Evolutionary conservation across 2,797 vertebrate genomes (phyloP), one percentile per base, ranked within the genome.

Genomic region (Argya squamiceps): DNA sequence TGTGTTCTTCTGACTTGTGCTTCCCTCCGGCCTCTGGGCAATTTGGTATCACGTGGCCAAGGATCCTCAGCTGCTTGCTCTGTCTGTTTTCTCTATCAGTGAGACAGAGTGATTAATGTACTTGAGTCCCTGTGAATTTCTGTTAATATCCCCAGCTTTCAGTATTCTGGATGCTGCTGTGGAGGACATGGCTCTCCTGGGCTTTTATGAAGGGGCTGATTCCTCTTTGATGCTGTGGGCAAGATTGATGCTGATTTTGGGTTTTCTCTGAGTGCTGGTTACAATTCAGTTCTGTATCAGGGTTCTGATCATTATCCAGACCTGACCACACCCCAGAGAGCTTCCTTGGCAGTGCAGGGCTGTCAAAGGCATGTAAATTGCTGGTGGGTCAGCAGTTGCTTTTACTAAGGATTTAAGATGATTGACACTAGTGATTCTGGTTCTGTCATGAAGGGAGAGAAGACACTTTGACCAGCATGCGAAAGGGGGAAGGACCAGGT

Each of bases 11-110:
- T 46, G 36, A 39, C 47, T 84, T 64, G n/a, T 78, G 52, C 56
- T 84, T 79, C 49, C 34, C 11, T 84, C 14, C 34, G 60, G 41
- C 47, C 84, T 92, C 52, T 52, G 77, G 80, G 32, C 37, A 49
- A 21, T 23, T 67, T 43, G 47, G 1, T 52, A 3, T 59, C 52
- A 44, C 0, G 0, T 70, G 62, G 58, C 29, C 2, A 11, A 46
- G 67, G 55, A 87, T 76, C 50, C 58, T 81, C 50, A 71, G 37
- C 59, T 92, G 64, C 59, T 89, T 52, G 6, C 13, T 81, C 44
- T 70, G 53, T 58, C 64, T 78, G 14, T 62, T 83, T 68, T 55
- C 36, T 77, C 43, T 34, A 2, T 71, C 26, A 84, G 13, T 0
- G 5, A 78, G 36, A 46, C 37, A 58, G 36, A n/a, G 27, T 39